These are phyloP conservation scores for Myotis lucifugus DNA, from an alignment of 2,113 vertebrate genomes.

Conservation along the genomic window DNA sequence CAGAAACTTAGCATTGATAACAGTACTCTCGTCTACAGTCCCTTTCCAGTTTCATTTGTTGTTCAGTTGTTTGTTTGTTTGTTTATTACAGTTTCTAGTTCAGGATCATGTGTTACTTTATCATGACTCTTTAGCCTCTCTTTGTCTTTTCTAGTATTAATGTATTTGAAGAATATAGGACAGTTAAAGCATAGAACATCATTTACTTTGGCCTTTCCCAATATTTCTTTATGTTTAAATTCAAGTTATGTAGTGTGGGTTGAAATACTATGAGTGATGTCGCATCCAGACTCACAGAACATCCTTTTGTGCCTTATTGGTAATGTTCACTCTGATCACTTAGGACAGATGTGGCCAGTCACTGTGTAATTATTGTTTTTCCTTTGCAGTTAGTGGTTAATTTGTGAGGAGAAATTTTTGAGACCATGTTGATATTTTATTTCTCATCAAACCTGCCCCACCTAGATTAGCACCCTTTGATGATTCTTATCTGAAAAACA, in stretches of 20 bases:
- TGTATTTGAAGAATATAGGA: neutral
- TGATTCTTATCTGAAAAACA: slow-evolving; percentile 49
- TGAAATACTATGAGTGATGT: neutral
- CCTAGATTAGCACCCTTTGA: neutral
- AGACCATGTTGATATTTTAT: neutral
- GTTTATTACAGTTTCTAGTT: neutral
- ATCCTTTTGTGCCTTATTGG: neutral
- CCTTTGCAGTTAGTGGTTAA: neutral
- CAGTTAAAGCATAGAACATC: neutral
- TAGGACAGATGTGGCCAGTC: neutral
- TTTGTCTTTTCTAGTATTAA: neutral
- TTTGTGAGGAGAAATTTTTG: neutral
- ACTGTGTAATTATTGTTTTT: neutral
- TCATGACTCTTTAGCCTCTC: neutral
- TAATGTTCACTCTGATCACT: neutral
- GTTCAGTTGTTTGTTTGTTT: neutral
- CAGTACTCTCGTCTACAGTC: neutral
- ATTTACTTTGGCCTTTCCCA: neutral
- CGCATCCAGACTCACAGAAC: neutral
- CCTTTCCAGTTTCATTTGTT: neutral
- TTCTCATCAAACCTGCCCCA: neutral
- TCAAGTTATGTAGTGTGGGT: neutral
- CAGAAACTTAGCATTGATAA: neutral
- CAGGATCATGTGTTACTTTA: neutral
- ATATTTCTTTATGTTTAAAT: neutral